Base-by-base conservation (phyloP, 1,140 invertebrate genomes). In the Pachypsylla venusta region DNA sequence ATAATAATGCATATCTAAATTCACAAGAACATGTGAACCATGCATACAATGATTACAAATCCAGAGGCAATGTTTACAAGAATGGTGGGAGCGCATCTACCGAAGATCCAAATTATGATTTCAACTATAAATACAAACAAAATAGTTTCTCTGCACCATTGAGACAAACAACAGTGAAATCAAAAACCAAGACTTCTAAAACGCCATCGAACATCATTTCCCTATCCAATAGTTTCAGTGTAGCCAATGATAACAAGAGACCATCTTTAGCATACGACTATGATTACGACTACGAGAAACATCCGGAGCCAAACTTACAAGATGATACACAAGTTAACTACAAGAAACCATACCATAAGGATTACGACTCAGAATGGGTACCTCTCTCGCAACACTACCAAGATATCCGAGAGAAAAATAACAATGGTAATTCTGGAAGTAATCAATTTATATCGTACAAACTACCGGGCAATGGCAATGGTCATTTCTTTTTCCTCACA, bases 401-500 rank as follows among this genome's bases (percentile, higher is more conserved):
- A 16, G n/a, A n/a, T n/a, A n/a, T n/a, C n/a, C n/a, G n/a, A n/a
- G n/a, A n/a, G n/a, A n/a, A 48, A 22, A 22, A 48, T 19, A 48
- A 4, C 22, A 48, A 22, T 19, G 42, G 42, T 10, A 22, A 48
- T 25, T 55, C 13, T 22, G 53, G 19, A 12, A 55, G 22, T 14
- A 61, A 62, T 1, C 78, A 80, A 13, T 79, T 79, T 61, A 80
- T 84, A 59, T 79, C 81, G 0, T 85, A 84, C 67, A 70, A 78
- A 60, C 68, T 86, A 25, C 83, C 83, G 0, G 82, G 82, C 0
- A 74, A 78, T 53, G 76, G 77, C 30, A 80, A 76, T 1, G 82
- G 82, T 0, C 83, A 85, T 70, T 82, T 86, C 66, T 86, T 86
- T 67, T 85, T 85, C 73, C 69, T 86, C 30, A 83, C 84, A 35